phyloP scores from a whole-genome alignment of 2,113 vertebrate species.

The Chauna torquata region DNA sequence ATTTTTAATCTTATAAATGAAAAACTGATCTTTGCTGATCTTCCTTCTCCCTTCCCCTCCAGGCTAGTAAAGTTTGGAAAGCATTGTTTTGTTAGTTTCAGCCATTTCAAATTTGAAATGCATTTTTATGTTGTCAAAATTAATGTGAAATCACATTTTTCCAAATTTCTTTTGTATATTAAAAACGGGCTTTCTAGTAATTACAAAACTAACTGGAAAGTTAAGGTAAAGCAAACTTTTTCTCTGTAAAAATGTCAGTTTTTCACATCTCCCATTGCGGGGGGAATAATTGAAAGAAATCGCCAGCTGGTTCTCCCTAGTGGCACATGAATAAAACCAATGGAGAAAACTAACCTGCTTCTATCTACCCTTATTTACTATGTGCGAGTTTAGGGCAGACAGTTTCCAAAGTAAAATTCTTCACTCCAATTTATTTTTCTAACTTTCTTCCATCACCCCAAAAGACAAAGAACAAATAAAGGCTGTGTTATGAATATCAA shows the following conservation, averaged over 20 bases:
- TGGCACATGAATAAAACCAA: not conserved
- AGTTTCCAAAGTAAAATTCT: not conserved
- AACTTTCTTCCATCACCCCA: not conserved
- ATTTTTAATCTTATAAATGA: not conserved
- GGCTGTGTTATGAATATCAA: not conserved
- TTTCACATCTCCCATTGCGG: not conserved
- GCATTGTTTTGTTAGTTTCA: not conserved
- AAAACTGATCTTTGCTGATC: not conserved
- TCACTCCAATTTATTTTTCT: not conserved
- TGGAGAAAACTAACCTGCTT: not conserved
- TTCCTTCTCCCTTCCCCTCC: not conserved
- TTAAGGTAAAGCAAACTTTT: not conserved
- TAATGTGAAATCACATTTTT: not conserved
- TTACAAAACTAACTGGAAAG: not conserved
- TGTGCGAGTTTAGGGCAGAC: not conserved
- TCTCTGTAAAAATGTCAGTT: not conserved
- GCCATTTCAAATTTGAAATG: not conserved
- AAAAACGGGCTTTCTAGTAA: not conserved
- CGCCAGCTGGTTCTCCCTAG: not conserved
- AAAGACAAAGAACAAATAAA: not conserved
- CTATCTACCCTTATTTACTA: not conserved
- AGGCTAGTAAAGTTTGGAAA: not conserved
- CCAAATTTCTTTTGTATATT: fast-evolving
- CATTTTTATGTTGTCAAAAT: not conserved
- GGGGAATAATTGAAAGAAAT: not conserved